phyloP scores from a whole-genome alignment of 2,113 vertebrate genomes.

The Protobothrops mucrosquamatus region DNA sequence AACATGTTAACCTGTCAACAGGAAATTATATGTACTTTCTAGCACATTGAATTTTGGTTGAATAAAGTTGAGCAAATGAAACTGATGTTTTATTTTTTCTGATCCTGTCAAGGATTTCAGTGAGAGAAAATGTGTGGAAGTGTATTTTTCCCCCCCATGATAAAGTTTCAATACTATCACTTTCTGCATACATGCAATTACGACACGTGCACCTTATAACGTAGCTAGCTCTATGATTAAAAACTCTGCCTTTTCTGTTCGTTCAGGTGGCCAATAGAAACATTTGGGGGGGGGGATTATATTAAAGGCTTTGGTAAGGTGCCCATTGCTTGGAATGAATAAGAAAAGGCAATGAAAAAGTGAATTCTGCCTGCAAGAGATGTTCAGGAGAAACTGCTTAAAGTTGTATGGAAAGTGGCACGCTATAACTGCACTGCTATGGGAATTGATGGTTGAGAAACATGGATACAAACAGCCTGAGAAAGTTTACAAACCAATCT shows the following conservation, averaged over 20 bases:
- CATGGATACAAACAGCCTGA: not conserved
- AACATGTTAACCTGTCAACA: not conserved
- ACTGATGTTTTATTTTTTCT: not conserved
- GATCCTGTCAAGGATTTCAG: not conserved
- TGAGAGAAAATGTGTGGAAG: not conserved
- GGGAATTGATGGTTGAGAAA: not conserved
- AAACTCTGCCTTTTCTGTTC: not conserved
- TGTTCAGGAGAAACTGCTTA: not conserved
- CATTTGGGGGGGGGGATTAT: not conserved
- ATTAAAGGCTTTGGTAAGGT: not conserved
- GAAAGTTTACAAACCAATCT: not conserved
- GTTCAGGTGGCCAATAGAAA: not conserved
- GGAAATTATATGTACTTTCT: not conserved
- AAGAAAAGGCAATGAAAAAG: not conserved
- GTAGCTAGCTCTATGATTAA: not conserved
- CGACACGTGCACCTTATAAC: not conserved
- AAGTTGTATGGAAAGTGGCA: not conserved
- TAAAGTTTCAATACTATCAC: not conserved
- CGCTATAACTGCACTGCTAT: not conserved
- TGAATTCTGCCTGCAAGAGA: not conserved
- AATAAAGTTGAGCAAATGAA: slow-evolving; percentile 20
- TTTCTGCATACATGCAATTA: not conserved
- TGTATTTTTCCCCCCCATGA: not conserved
- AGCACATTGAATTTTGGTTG: not conserved
- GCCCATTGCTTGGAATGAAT: not conserved